A percentile compares a stretch with the other conserved stretches of the same genome.
Evolutionary conservation across 1,140 invertebrate species (phyloP).

Genomic region (Drosophila orena): DNA sequence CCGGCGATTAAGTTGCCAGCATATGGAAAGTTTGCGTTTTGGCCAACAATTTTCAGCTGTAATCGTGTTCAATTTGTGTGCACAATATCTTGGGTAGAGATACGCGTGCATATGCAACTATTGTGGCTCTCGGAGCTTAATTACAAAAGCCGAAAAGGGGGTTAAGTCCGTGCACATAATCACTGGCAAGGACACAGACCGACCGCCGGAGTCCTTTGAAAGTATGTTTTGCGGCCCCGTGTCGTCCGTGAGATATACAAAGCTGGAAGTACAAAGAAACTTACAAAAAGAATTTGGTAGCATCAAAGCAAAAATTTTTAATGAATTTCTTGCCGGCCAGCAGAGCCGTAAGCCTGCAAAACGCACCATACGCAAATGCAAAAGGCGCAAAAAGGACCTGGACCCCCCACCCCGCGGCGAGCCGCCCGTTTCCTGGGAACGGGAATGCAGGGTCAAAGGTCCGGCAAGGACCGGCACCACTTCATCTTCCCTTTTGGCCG

Average conservation of each 20-base stretch:
- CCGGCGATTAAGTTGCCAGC: conserved; percentile 66
- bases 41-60: conserved; percentile 47
- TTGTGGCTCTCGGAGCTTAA: conserved; percentile 49
- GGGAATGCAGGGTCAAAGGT: conserved; percentile 55
- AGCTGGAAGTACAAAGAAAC: conserved; percentile 60
- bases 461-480: conserved; percentile 24
- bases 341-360: conserved; percentile 63
- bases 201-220: conserved; percentile 43
- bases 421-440: conserved; percentile 15
- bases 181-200: conserved; percentile 44
- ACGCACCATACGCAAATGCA: conserved; percentile 64
- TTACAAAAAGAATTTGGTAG: conserved; percentile 79
- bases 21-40: conserved; percentile 48
- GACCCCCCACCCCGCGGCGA: neutral
- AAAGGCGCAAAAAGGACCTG: conserved; percentile 37
- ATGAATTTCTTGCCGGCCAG: conserved; percentile 77
- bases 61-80: conserved; percentile 53
- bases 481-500: conserved; percentile 57
- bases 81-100: conserved; percentile 15
- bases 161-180: conserved; percentile 43
- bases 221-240: conserved; percentile 27
- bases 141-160: conserved; percentile 56
- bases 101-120: conserved; percentile 31
- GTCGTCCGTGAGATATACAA: conserved; percentile 50
- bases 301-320: conserved; percentile 84